Evolutionary conservation across 2,888 invertebrate species (phyloP), one percentile per base, ranked within the genome.

Genomic region (Epiblema foenella): DNA sequence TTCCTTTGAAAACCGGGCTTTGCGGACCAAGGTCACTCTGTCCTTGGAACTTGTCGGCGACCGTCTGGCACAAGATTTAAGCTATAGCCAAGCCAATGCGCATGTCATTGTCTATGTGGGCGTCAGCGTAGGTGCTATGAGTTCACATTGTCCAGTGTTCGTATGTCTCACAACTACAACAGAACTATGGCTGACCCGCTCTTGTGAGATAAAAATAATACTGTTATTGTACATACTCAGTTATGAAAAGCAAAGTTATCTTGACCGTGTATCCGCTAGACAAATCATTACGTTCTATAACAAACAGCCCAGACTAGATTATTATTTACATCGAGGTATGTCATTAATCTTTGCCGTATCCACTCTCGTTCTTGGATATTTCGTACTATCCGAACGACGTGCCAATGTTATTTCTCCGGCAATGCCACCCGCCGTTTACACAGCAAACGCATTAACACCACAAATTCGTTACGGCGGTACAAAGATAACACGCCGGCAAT

Each of bases 361-460:
- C 63, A 57, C 69, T 69, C 37, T 57, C 56, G 24, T 67, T 67
- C 42, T 8, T 33, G 33, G 58, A 66, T 51, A 54, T 70, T 58
- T 37, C 52, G 51, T 33, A 57, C 37, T 37, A 52, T 68, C 49
- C 46, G 69, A 49, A 69, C 64, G 54, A 15, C 33, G 68, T 59
- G 58, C 71, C 69, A 57, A 72, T 72, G 72, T 67, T 70, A 72
- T 70, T 75, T 71, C 73, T 72, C 73, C 69, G 33, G 18, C 75
- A 73, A 74, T 72, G 72, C 57, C 37, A 49, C 66, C 63, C 68
- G 56, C 60, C 49, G 62, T 70, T 63, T 73, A 75, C 74, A 73
- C 73, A 49, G 74, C 60, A 70, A 75, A 74, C 74, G 74, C 75
- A 75, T 75, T 74, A 75, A 73, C 73, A 60, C 72, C 73, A 51